A percentile compares a stretch with the other conserved stretches of the same genome.
phyloP scores from a whole-genome alignment of 2,888 invertebrate genomes.

The Syritta pipiens region DNA sequence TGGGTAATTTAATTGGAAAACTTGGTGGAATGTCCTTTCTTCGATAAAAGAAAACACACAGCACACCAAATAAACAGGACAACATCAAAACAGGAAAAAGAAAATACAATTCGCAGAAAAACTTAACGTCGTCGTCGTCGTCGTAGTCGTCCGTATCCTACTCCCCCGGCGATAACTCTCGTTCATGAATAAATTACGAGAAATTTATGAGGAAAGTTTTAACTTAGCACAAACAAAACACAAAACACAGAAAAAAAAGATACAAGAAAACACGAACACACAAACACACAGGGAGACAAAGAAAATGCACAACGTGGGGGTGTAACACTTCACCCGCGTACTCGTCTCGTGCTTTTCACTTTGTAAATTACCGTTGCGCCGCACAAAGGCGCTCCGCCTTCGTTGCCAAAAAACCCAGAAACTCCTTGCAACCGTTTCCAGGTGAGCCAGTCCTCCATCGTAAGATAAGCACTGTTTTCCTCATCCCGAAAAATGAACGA shows the following conservation, averaged over 20 bases:
- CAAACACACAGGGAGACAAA: not conserved
- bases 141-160: slow-evolving; percentile 25
- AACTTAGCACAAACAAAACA: slow-evolving; percentile 27
- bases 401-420: not conserved
- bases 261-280: too few relatives aligned
- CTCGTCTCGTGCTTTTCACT: slow-evolving; percentile 48
- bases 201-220: slow-evolving; percentile 66
- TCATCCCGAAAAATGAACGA: too few relatives aligned
- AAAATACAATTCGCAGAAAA: slow-evolving; percentile 34
- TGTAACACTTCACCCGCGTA: slow-evolving; percentile 1
- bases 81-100: slow-evolving; percentile 58
- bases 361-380: slow-evolving; percentile 39
- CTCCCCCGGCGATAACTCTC: slow-evolving; percentile 47
- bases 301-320: not conserved
- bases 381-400: slow-evolving; percentile 18
- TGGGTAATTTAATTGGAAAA: slow-evolving; percentile 66
- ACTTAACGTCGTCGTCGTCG: slow-evolving; percentile 1
- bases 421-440: too few relatives aligned
- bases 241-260: slow-evolving; percentile 10
- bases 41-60: slow-evolving; percentile 37
- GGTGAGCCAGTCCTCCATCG: not conserved
- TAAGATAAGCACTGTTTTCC: not conserved
- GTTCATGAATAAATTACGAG: slow-evolving; percentile 66
- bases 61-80: slow-evolving; percentile 61
- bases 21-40: slow-evolving; percentile 56